phyloP scores from a whole-genome alignment of 2,797 vertebrate genomes.

The Lepus townsendii region DNA sequence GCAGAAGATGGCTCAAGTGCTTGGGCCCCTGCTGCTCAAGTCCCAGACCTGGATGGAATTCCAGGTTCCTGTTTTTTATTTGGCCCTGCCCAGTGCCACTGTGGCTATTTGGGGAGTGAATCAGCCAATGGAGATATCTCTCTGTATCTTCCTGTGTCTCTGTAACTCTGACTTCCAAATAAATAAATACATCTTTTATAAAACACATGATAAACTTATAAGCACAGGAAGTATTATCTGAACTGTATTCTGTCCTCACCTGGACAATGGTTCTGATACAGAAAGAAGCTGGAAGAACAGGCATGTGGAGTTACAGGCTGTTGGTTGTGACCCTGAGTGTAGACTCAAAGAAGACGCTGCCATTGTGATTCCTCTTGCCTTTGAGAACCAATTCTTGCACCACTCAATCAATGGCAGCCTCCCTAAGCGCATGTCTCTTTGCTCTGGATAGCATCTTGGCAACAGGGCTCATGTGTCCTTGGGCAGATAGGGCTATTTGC shows the following conservation, averaged over 20 bases:
- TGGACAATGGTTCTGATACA: neutral
- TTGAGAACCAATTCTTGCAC: neutral
- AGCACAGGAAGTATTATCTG: neutral
- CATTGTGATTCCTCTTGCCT: neutral
- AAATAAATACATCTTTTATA: too few relatives aligned
- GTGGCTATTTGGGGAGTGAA: too few relatives aligned
- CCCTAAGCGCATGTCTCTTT: too few relatives aligned
- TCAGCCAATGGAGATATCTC: too few relatives aligned
- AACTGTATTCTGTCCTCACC: neutral
- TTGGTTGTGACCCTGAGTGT: neutral
- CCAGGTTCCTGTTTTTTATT: too few relatives aligned
- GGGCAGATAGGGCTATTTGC: neutral
- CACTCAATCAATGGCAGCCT: neutral
- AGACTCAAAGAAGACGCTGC: neutral
- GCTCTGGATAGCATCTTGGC: neutral
- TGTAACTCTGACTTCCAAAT: too few relatives aligned
- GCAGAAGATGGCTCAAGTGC: too few relatives aligned
- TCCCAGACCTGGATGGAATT: too few relatives aligned
- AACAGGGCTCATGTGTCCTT: neutral
- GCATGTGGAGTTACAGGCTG: neutral
- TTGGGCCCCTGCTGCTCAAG: too few relatives aligned
- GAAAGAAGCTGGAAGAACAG: neutral
- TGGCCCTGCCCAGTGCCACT: too few relatives aligned
- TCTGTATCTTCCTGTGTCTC: too few relatives aligned
- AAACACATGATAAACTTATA: neutral